Percentiles rank a stretch among this genome's conserved stretches.
These are phyloP conservation scores for Moxostoma hubbsi DNA, from an alignment of 2,797 vertebrate species.

Conservation along the genomic window DNA sequence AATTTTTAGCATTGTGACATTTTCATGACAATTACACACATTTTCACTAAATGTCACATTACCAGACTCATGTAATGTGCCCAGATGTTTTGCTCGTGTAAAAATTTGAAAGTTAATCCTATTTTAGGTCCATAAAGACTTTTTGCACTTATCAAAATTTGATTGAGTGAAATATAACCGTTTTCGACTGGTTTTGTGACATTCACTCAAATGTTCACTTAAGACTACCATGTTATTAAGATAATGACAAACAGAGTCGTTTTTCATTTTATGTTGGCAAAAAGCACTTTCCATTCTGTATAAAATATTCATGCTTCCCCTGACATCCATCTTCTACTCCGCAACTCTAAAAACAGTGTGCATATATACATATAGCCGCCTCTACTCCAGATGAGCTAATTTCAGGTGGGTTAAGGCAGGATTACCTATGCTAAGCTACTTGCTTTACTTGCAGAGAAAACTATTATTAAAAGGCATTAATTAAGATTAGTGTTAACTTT, in stretches of 20 bases:
- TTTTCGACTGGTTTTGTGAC: neutral
- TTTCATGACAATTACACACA: neutral
- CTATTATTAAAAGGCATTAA: conserved; percentile 10
- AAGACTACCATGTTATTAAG: neutral
- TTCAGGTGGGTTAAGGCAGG: conserved; percentile 30
- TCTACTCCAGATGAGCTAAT: neutral
- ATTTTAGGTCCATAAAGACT: too few relatives aligned
- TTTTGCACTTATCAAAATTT: neutral
- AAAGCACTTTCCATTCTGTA: conserved; percentile 28
- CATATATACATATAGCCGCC: neutral
- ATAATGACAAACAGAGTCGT: conserved; percentile 1
- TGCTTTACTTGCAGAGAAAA: conserved; percentile 22
- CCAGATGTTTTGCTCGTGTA: too few relatives aligned
- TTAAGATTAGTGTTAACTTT: neutral
- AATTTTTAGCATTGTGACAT: neutral
- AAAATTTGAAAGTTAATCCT: too few relatives aligned
- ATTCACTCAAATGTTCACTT: neutral
- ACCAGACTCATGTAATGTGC: neutral
- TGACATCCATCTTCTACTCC: neutral
- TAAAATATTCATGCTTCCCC: conserved; percentile 34
- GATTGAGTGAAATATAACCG: neutral
- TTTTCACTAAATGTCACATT: neutral
- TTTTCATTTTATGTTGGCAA: conserved; percentile 23
- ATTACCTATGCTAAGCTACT: conserved; percentile 38
- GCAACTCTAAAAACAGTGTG: neutral